Conservation (phyloP, 2,797 vertebrate species). For the Hydrocynus forskahlii region DNA sequence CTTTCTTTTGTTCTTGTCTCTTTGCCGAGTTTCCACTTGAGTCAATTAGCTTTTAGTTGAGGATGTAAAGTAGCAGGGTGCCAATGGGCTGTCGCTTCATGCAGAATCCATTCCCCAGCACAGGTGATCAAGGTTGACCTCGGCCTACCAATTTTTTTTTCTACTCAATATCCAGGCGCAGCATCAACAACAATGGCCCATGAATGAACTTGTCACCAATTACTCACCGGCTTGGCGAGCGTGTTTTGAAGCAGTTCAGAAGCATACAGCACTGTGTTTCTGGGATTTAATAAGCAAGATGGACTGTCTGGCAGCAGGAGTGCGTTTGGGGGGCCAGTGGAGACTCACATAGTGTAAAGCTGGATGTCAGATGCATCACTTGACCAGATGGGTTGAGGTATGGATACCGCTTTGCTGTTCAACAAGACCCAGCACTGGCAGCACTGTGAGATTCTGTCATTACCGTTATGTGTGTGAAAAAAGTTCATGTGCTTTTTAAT, state of each 20-base stretch:
- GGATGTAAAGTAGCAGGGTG: neutral
- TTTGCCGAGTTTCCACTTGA: neutral
- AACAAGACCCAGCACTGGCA: too few species aligned
- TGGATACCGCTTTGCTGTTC: too few species aligned
- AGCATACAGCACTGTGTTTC: constrained; percentile 36
- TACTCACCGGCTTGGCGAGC: constrained; percentile 27
- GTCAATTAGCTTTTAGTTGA: constrained; percentile 17
- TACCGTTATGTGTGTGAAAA: too few species aligned
- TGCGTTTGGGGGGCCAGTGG: constrained; percentile 65
- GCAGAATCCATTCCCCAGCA: constrained; percentile 6
- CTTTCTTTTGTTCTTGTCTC: constrained; percentile 2
- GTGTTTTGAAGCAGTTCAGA: constrained; percentile 43
- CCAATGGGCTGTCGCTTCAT: neutral
- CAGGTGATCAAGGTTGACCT: constrained; percentile 31
- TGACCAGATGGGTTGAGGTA: constrained; percentile 34
- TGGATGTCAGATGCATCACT: constrained; percentile 45
- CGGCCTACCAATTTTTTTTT: neutral
- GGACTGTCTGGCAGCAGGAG: constrained; percentile 73
- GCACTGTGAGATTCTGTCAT: too few species aligned
- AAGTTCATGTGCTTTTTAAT: too few species aligned
- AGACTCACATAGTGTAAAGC: constrained; percentile 64
- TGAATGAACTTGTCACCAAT: constrained; percentile 41
- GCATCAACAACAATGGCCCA: constrained; percentile 28
- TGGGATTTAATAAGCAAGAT: constrained; percentile 74
- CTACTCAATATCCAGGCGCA: constrained; percentile 1